Percentiles rank a stretch among this genome's conserved stretches.
Conservation (phyloP, 2,888 invertebrate species). For the Cryptocheilus praepositus region DNA sequence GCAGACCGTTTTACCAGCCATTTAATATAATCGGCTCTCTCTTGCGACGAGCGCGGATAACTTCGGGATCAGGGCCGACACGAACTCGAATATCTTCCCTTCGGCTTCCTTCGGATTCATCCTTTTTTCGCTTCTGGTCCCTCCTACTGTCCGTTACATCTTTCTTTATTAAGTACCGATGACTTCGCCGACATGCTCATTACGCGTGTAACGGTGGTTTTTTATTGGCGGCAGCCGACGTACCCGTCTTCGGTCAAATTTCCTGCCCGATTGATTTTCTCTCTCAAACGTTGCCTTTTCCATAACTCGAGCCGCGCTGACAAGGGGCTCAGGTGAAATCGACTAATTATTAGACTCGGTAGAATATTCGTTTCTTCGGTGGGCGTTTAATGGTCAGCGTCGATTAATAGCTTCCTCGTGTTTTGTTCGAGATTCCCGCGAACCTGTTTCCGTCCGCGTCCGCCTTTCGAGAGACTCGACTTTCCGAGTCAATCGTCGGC, state of each 20-base stretch:
- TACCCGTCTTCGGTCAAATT: not conserved
- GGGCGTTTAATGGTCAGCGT: too few species aligned
- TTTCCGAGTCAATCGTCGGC: slow-evolving; percentile 17
- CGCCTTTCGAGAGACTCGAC: slow-evolving; percentile 8
- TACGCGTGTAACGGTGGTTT: slow-evolving; percentile 21
- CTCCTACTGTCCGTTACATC: slow-evolving; percentile 13
- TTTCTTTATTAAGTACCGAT: slow-evolving; percentile 26
- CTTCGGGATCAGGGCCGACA: slow-evolving; percentile 56
- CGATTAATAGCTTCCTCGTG: too few species aligned
- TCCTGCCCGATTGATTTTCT: too few species aligned
- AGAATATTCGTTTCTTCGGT: too few species aligned
- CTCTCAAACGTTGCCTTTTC: too few species aligned
- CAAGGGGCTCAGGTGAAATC: too few species aligned
- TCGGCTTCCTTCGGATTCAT: slow-evolving; percentile 16
- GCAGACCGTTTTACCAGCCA: slow-evolving; percentile 73
- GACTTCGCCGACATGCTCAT: slow-evolving; percentile 12
- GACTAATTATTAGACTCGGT: too few species aligned
- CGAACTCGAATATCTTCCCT: slow-evolving; percentile 43
- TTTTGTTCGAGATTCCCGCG: not conserved
- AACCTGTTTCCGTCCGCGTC: not conserved
- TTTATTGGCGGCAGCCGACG: slow-evolving; percentile 13
- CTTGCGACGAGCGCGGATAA: slow-evolving; percentile 52
- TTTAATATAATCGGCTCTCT: slow-evolving; percentile 73
- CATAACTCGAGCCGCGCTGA: too few species aligned
- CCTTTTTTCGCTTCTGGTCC: not conserved